Evolutionary conservation across 1,140 invertebrate species (phyloP), one percentile per base, ranked within the genome.

Genomic region (Agrypnia vestita): DNA sequence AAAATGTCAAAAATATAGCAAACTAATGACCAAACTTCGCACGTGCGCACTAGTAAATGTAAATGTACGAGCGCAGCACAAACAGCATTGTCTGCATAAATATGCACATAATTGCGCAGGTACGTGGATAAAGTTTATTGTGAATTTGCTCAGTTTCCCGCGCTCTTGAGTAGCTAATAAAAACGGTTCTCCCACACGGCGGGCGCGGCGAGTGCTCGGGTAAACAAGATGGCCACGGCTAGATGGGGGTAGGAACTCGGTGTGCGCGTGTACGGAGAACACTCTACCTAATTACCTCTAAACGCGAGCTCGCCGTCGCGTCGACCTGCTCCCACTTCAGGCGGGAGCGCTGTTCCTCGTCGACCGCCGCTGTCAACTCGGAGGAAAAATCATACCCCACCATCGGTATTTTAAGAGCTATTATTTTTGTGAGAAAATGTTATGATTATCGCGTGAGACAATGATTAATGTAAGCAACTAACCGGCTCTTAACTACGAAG

Each of bases 281-380:
- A 80, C 79, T 80, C 53, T 69, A 76, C 72, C 72, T 80, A 80
- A 80, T 80, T 80, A 80, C 79, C 53, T 76, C 61, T 76, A 64
- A 71, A 80, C 21, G 61, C 72, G 44, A 73, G 77, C 43, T 51
- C 49, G n/a, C 76, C 12, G 47, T 78, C 76, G 19, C 25, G 25
- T 35, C 25, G 25, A 35, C 25, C 25, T 35, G 25, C 25, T 35
- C n/a, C 6, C 47, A n/a, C 74, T 74, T 56, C 43, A 44, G 25
- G n/a, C 9, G 46, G 21, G 47, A 69, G 17, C 44, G 46, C 35
- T 71, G 51, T 71, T 71, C 49, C 67, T 21, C 46, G 59, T 49
- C 67, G 67, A 71, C 67, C 21, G 46, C 43, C n/a, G 44, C 10
- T 69, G 13, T n/a, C 67, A 21, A 35, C 25, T 35, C 25, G 25